phyloP scores from a whole-genome alignment of 2,113 vertebrate species.

The Limanda limanda region DNA sequence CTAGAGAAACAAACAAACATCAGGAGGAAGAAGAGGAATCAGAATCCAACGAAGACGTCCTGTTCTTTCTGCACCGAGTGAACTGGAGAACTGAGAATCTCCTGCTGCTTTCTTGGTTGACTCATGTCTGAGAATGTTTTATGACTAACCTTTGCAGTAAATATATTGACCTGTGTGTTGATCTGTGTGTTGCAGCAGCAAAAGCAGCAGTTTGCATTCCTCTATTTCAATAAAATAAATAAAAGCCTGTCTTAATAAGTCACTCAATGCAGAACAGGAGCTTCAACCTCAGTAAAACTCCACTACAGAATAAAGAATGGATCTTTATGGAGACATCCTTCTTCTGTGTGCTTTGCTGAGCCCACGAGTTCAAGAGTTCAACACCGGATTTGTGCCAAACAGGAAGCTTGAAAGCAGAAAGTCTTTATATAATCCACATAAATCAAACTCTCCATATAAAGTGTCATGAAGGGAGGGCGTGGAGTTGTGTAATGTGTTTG shows the following conservation, averaged over 20 bases:
- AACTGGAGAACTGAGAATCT: too few relatives aligned
- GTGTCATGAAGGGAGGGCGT: not conserved
- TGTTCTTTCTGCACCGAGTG: too few relatives aligned
- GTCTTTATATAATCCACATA: too few relatives aligned
- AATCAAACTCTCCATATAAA: not conserved
- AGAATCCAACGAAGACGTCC: too few relatives aligned
- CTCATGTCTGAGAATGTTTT: not conserved
- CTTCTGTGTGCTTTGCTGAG: not conserved
- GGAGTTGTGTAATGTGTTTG: not conserved
- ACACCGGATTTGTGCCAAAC: not conserved
- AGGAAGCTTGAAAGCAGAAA: not conserved
- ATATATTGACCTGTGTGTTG: not conserved
- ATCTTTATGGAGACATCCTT: not conserved
- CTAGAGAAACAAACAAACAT: too few relatives aligned
- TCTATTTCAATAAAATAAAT: not conserved
- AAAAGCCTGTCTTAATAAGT: not conserved
- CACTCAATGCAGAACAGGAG: not conserved
- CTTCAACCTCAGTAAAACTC: not conserved
- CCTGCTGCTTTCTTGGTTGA: too few relatives aligned
- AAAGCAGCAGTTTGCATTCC: not conserved
- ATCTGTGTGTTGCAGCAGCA: not conserved
- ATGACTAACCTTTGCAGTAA: not conserved
- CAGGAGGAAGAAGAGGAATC: too few relatives aligned
- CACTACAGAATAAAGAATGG: too few relatives aligned
- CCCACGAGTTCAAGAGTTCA: slow-evolving; percentile 29